Conservation (phyloP, 2,888 invertebrate species). For the Eupelmus urozonus region DNA sequence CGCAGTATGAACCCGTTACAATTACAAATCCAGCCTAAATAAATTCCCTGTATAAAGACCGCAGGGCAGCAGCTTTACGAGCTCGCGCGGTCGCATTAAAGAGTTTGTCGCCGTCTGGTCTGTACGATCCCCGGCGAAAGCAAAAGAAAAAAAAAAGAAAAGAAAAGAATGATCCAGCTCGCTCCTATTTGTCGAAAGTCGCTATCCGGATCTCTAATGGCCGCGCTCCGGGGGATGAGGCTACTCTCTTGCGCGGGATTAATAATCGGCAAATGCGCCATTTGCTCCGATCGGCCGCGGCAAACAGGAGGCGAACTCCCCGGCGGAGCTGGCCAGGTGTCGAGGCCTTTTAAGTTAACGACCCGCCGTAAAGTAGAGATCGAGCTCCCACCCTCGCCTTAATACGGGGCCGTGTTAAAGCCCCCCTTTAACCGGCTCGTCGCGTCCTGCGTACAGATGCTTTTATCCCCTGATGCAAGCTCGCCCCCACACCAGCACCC, state of each 20-base stretch:
- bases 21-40: constrained; percentile 34
- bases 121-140: too few species aligned
- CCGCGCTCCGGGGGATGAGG: constrained; percentile 2
- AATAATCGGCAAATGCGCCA: constrained; percentile 41
- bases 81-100: constrained; percentile 5
- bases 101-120: background rate
- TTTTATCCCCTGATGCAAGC: constrained; percentile 29
- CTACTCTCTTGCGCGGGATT: constrained; percentile 3
- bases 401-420: constrained; percentile 52
- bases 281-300: background rate
- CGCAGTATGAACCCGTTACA: background rate
- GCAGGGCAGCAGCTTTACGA: constrained; percentile 18
- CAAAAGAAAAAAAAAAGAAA: background rate
- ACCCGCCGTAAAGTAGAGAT: constrained; percentile 62
- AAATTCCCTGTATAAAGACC: constrained; percentile 38
- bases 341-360: constrained; percentile 64
- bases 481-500: background rate
- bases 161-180: background rate
- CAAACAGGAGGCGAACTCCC: background rate
- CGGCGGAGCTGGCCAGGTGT: constrained; percentile 48
- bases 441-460: constrained; percentile 8
- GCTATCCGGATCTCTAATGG: constrained; percentile 25
- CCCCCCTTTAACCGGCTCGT: constrained; percentile 43
- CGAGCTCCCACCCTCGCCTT: too few species aligned
- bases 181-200: constrained; percentile 34